Base-by-base conservation (phyloP, 1,140 invertebrate genomes). In the Antheraea pernyi region DNA sequence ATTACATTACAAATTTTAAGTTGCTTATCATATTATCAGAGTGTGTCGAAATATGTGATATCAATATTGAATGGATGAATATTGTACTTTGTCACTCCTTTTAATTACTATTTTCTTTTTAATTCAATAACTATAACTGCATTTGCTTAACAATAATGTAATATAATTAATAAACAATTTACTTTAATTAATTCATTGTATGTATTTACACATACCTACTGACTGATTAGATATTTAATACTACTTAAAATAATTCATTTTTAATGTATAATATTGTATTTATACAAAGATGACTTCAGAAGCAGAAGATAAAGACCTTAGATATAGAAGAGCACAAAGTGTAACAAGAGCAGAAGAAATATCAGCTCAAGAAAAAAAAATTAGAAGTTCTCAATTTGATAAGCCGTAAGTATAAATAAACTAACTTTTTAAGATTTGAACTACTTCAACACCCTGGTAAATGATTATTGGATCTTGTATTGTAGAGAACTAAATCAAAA, bases 341-440 rank as follows among this genome's bases (percentile, higher is more conserved):
- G 96, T 97, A 7, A 97, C 97, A 16, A 94, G 96, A 68, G 97
- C 97, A 53, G 97, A 98, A 93, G 96, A 98, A 91, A 97, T 97
- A 63, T 94, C 95, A 66, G 95, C 95, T 79, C 95, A 96, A 76
- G 97, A 97, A 88, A 94, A 95, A 77, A 96, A 95, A 92, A 95
- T 95, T 69, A 93, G 97, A 60, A 95, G 94, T 83, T 95, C 94
- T n/a, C 97, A 98, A 82, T 96, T 96, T 6, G 97, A 98, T 90
- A 97, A 96, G 93, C 97, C 97, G 97, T 98, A 93, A 96, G 96
- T 95, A 59, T 36, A 65, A 19, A 64, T 37, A 58, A 69, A 16
- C 39, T 73, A 72, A 13, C 7, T 39, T 69, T 63, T 72, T 66
- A 42, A 30, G 22, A 30, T 30, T 30, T 30, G 22, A 30, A 30